Conservation (phyloP, 2,888 invertebrate genomes). For the Hypena proboscidalis region DNA sequence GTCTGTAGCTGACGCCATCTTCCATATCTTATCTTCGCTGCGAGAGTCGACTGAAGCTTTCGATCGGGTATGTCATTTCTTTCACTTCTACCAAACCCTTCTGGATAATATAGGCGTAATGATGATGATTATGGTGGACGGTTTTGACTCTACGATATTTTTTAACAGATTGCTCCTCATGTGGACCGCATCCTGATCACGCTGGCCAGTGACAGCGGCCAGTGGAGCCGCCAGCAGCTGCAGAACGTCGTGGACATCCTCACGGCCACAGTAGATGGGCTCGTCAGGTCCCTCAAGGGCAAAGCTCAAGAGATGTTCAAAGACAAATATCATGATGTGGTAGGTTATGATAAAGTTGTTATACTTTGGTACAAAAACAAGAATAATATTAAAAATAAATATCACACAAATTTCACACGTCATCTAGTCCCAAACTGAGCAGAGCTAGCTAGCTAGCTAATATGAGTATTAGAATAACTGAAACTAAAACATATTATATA, state of each 20-base stretch:
- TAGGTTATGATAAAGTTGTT: too few species aligned
- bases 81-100: too few species aligned
- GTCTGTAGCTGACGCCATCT: constrained; percentile 86
- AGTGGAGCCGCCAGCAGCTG: constrained; percentile 80
- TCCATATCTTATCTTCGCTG: constrained; percentile 86
- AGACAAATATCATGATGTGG: constrained; percentile 76
- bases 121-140: too few species aligned
- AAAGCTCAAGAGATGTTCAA: constrained; percentile 62
- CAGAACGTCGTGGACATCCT: constrained; percentile 87
- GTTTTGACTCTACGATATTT: constrained; percentile 6
- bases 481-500: too few species aligned
- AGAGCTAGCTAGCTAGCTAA: too few species aligned
- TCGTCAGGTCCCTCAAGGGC: constrained; percentile 48
- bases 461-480: too few species aligned
- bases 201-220: constrained; percentile 85
- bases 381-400: too few species aligned
- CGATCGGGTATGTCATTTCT: constrained; percentile 75
- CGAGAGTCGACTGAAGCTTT: constrained; percentile 86
- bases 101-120: too few species aligned
- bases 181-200: constrained; percentile 79
- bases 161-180: constrained; percentile 71
- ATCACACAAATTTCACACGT: too few species aligned
- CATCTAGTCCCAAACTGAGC: too few species aligned
- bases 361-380: too few species aligned
- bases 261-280: constrained; percentile 57